Evolutionary conservation across 2,113 vertebrate species (phyloP), one percentile per base, ranked within the genome.

Genomic region (Cepphus grylle): DNA sequence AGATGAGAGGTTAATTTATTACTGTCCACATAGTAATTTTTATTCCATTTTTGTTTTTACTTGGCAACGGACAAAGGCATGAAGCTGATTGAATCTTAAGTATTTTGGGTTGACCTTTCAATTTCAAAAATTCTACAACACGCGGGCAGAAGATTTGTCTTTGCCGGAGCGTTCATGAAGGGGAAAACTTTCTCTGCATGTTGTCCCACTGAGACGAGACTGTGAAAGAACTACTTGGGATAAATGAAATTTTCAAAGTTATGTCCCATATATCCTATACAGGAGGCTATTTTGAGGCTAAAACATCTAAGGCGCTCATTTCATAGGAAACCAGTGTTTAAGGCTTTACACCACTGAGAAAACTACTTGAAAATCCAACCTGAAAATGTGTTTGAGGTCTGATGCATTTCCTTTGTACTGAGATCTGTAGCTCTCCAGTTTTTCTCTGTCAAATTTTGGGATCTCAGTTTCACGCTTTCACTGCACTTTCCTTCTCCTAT

Each of bases 81-180:
- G 25, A n/a, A 69, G 32, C 38, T 89, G 50, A n/a, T 40, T 49
- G 59, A 36, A 59, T 43, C 15, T 53, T 65, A 25, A 18, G 1
- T 63, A 85, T 78, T 94, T 82, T 5, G 12, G 20, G 17, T 8
- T 82, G 59, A 50, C 7, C 12, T 69, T 36, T 79, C 15, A 11
- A 12, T 45, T 49, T 82, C 50, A 79, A 65, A 42, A 32, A 20
- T 8, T 47, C 59, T 40, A 12, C 9, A 6, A 18, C 12, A 52
- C 0, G 0, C 50, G 12, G 25, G 29, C 1, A 1, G 32, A 78
- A 72, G 27, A 36, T 45, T 77, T 66, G 15, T 61, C 23, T 89
- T 66, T 72, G 20, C 12, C 30, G 7, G 14, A 30, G 11, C 65
- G 62, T 26, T 72, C 15, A 2, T 26, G 38, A 29, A 59, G 16